Evolutionary conservation across 2,888 invertebrate species (phyloP), one percentile per base, ranked within the genome.

Genomic region (Loripinus fragilis): DNA sequence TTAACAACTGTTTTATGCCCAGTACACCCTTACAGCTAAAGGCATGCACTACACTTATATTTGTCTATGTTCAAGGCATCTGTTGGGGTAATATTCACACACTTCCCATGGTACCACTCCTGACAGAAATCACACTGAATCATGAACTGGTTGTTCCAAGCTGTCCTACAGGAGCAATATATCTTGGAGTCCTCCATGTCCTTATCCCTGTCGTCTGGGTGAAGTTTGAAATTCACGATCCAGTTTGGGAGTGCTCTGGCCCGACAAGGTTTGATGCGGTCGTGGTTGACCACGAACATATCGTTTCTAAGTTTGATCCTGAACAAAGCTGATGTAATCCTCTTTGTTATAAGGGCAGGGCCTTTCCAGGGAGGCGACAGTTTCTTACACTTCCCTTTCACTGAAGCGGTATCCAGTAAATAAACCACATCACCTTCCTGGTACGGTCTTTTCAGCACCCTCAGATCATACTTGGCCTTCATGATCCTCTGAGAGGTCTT

Each of bases 1-100:
- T 38, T 38, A 38, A 8, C 5, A 12, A 38, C 38, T 12, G 5
- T 8, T 8, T 38, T 38, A 38, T 38, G 38, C n/a, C n/a, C n/a
- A n/a, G n/a, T n/a, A n/a, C n/a, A n/a, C n/a, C 42, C 42, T 42
- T 8, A 8, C 42, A n/a, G n/a, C n/a, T 48, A 48, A 48, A 15
- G 48, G 55, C 55, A 55, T 55, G 55, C 55, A 25, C 55, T n/a
- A 25, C 55, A 55, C 25, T 25, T 55, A 55, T 28, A 55, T 15
- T 28, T 55, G 25, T 55, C 55, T 23, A 55, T 55, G 5, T n/a
- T 10, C 7, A 55, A 15, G 7, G 55, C 55, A 7, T 55, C 55
- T 28, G 55, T 28, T 10, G 23, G 55, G 3, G 55, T 25, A 7
- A 55, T 28, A 55, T 55, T 28, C 15, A 55, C 55, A 28, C 55